Evolutionary conservation across 1,140 invertebrate genomes (phyloP).

Genomic region (Eufriesea mexicana): DNA sequence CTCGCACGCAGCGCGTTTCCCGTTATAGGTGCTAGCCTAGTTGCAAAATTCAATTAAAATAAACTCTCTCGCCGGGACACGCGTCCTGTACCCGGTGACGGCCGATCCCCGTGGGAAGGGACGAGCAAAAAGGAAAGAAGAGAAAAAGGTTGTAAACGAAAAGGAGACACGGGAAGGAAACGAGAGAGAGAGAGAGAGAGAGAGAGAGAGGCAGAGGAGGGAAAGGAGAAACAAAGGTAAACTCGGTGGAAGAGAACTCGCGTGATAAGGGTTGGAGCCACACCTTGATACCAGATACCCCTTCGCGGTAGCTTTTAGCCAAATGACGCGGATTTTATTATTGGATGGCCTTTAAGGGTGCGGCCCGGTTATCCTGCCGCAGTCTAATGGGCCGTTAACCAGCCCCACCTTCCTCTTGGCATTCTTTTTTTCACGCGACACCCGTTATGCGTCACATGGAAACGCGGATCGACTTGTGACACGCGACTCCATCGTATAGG

Average conservation of each 20-base stretch:
- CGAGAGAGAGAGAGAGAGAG: background rate
- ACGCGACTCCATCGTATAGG: constrained; percentile 35
- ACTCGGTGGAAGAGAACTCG: constrained; percentile 59
- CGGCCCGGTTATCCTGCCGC: constrained; percentile 54
- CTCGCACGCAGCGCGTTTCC: constrained; percentile 68
- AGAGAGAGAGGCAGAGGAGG: background rate
- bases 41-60: constrained; percentile 81
- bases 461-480: constrained; percentile 33
- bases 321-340: constrained; percentile 81
- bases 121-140: background rate
- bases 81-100: constrained; percentile 29
- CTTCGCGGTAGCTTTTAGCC: constrained; percentile 76
- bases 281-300: constrained; percentile 78
- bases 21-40: constrained; percentile 77
- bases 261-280: constrained; percentile 77
- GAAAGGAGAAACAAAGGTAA: background rate
- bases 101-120: background rate
- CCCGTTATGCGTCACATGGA: constrained; percentile 31
- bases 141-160: background rate
- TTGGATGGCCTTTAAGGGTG: constrained; percentile 74
- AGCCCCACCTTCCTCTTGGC: constrained; percentile 67
- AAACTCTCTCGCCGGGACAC: constrained; percentile 62
- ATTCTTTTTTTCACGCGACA: constrained; percentile 14
- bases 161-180: constrained; percentile 8
- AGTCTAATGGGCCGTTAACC: constrained; percentile 71